phyloP scores from a whole-genome alignment of 2,113 vertebrate species.

The Lepus americanus region DNA sequence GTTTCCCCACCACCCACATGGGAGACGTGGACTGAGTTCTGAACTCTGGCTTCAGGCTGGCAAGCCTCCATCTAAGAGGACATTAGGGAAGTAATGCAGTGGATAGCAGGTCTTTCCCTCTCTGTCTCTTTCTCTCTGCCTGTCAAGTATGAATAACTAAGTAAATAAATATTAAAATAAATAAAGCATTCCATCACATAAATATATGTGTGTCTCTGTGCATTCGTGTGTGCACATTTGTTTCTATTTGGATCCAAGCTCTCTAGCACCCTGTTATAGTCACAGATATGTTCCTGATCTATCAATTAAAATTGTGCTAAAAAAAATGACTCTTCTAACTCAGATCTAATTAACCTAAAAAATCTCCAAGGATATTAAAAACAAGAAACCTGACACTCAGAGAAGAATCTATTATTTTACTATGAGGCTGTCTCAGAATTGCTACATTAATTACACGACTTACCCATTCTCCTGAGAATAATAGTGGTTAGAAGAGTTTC shows the following conservation, averaged over 20 bases:
- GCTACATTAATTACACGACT: not conserved
- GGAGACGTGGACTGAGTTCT: too few species aligned
- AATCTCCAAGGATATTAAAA: not conserved
- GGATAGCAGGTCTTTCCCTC: too few species aligned
- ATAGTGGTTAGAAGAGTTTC: not conserved
- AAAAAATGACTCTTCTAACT: not conserved
- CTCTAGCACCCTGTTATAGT: not conserved
- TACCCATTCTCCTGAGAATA: not conserved
- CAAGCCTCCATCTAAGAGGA: too few species aligned
- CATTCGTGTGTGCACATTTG: accelerated
- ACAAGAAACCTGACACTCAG: not conserved
- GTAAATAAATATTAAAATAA: not conserved
- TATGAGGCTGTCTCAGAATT: not conserved
- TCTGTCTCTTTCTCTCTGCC: too few species aligned
- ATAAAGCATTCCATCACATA: not conserved
- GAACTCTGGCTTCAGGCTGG: too few species aligned
- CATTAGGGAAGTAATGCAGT: too few species aligned
- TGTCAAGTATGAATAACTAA: too few species aligned
- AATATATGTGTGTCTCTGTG: not conserved
- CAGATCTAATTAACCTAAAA: not conserved
- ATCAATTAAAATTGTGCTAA: not conserved
- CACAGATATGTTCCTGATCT: not conserved
- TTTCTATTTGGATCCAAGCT: not conserved
- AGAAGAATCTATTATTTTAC: not conserved
- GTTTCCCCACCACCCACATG: too few species aligned